These are phyloP conservation scores for Crematogaster levior DNA, from an alignment of 2,888 invertebrate species.

Conservation along the genomic window DNA sequence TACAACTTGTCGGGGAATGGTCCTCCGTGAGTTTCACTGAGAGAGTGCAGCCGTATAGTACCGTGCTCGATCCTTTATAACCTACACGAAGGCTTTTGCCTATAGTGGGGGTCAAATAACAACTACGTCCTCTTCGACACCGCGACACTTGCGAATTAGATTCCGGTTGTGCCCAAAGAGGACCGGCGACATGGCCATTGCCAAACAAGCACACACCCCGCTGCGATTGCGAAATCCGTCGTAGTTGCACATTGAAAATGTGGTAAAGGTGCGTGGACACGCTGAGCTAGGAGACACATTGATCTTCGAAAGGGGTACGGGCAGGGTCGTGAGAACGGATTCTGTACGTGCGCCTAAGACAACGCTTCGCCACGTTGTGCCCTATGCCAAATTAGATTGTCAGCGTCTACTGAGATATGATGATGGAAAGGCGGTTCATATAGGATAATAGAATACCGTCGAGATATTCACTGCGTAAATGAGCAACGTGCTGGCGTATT, in stretches of 20 bases:
- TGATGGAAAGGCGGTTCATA: slow-evolving; percentile 2
- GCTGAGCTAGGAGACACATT: background rate
- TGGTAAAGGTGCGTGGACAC: background rate
- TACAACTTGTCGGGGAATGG: slow-evolving; percentile 76
- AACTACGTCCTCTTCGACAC: slow-evolving; percentile 61
- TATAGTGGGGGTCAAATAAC: slow-evolving; percentile 79
- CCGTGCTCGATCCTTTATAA: slow-evolving; percentile 84
- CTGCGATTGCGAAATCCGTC: slow-evolving; percentile 57
- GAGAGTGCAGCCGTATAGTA: slow-evolving; percentile 85
- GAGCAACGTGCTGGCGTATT: background rate
- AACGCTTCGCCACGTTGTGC: slow-evolving; percentile 4
- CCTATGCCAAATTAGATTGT: slow-evolving; percentile 48
- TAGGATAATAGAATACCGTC: slow-evolving; percentile 15
- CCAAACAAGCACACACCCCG: slow-evolving; percentile 45
- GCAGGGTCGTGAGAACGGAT: slow-evolving; percentile 51
- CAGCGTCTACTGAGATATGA: slow-evolving; percentile 26
- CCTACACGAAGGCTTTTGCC: slow-evolving; percentile 81
- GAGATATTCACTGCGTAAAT: background rate
- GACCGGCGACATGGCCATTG: slow-evolving; percentile 72
- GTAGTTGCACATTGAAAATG: background rate
- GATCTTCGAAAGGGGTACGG: slow-evolving; percentile 28
- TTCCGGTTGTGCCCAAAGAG: slow-evolving; percentile 50
- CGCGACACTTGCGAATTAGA: slow-evolving; percentile 72
- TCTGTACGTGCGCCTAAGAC: slow-evolving; percentile 19
- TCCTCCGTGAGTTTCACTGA: slow-evolving; percentile 84